Percentiles rank a stretch among this genome's conserved stretches.
phyloP scores from a whole-genome alignment of 2,888 invertebrate genomes.

The Hemicrepidius hirtus region DNA sequence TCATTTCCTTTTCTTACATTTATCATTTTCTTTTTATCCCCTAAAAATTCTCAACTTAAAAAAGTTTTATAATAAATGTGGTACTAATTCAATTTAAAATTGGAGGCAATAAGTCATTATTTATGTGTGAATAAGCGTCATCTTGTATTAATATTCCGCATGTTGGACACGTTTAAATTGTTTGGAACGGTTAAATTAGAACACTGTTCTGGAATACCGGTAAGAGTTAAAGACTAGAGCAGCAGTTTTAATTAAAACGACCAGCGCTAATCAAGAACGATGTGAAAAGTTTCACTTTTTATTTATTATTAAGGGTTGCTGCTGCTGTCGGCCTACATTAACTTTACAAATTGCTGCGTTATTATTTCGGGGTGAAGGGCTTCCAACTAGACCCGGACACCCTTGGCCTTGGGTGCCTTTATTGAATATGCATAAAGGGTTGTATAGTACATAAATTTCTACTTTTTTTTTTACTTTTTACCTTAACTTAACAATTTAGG shows the following conservation, averaged over 20 bases:
- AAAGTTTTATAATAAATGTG: too few relatives aligned
- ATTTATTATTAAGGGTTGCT: conserved; percentile 47
- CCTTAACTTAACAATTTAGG: too few relatives aligned
- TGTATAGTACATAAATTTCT: neutral
- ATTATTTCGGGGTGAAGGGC: conserved; percentile 34
- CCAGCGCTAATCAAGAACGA: conserved; percentile 44
- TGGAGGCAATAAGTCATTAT: neutral
- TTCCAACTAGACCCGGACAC: conserved; percentile 3
- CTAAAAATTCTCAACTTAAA: too few relatives aligned
- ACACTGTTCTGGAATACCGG: conserved; percentile 14
- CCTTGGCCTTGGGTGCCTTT: conserved; percentile 30
- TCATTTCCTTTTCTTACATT: too few relatives aligned
- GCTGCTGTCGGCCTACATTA: conserved; percentile 39
- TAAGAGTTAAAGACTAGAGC: conserved; percentile 35
- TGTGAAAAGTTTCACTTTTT: conserved; percentile 50
- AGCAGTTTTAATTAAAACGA: conserved; percentile 46
- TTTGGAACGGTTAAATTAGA: neutral
- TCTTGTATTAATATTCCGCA: conserved; percentile 14
- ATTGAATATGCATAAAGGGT: conserved; percentile 32
- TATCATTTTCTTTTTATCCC: too few relatives aligned
- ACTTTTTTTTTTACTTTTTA: conserved; percentile 1
- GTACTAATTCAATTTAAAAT: conserved; percentile 1
- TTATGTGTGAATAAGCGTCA: neutral
- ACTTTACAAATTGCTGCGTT: conserved; percentile 48
- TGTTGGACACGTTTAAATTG: conserved; percentile 15